phyloP scores from a whole-genome alignment of 2,113 vertebrate genomes.

The Bubalus kerabau region DNA sequence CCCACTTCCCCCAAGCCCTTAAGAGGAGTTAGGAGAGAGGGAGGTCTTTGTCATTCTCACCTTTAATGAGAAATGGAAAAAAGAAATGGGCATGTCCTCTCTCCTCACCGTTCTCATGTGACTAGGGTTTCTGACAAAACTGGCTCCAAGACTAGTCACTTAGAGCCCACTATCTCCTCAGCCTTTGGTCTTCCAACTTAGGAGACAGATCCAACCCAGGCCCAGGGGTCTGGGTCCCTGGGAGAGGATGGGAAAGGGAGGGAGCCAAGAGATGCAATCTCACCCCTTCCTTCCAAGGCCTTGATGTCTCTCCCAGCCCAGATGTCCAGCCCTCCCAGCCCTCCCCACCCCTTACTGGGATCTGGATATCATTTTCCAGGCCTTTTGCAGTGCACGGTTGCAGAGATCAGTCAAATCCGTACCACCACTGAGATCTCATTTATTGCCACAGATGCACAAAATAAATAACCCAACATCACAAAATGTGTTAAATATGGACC shows the following conservation, averaged over 20 bases:
- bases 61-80: not conserved
- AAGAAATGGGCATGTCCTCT: not conserved
- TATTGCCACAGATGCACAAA: constrained; percentile 73
- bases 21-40: not conserved
- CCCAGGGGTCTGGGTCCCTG: not conserved
- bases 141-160: not conserved
- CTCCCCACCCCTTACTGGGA: not conserved
- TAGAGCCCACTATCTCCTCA: not conserved
- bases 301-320: not conserved
- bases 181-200: not conserved
- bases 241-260: not conserved
- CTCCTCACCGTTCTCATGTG: not conserved
- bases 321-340: not conserved
- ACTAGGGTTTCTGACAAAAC: constrained; percentile 18
- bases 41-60: constrained; percentile 5
- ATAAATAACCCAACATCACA: constrained; percentile 73
- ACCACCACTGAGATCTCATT: constrained; percentile 61
- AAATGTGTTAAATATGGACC: constrained; percentile 65
- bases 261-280: not conserved
- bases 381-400: not conserved
- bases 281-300: not conserved
- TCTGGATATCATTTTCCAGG: not conserved
- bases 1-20: not conserved
- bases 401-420: constrained; percentile 41
- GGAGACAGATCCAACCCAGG: not conserved